Percentiles rank a stretch among this genome's conserved stretches.
Conservation (phyloP, 2,888 invertebrate genomes). For the Cyclophora punctaria region DNA sequence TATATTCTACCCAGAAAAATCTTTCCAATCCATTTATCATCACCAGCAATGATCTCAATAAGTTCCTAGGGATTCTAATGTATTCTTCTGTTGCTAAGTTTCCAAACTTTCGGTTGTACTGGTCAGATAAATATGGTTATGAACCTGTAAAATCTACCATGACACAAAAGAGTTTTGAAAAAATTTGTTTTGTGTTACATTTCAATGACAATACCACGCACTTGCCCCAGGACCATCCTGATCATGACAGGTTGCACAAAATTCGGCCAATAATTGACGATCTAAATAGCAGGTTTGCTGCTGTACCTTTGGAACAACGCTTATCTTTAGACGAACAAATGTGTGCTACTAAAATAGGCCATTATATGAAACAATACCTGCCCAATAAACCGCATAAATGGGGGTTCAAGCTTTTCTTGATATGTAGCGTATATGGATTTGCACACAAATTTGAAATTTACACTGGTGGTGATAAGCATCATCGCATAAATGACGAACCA, state of each 20-base stretch:
- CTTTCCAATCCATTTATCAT: not conserved
- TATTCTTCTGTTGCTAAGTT: constrained; percentile 13
- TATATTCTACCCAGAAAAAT: not conserved
- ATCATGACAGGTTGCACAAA: constrained; percentile 10
- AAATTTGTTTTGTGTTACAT: constrained; percentile 19
- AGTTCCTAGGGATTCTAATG: constrained; percentile 12
- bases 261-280: constrained; percentile 21
- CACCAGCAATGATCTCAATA: not conserved
- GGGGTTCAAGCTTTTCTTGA: constrained; percentile 27
- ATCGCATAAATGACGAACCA: constrained; percentile 20
- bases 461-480: constrained; percentile 33
- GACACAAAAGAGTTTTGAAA: constrained; percentile 24
- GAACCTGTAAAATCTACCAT: constrained; percentile 14
- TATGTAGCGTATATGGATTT: constrained; percentile 21
- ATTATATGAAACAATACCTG: constrained; percentile 19
- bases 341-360: constrained; percentile 20
- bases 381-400: constrained; percentile 28
- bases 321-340: constrained; percentile 25
- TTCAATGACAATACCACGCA: constrained; percentile 24
- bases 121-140: constrained; percentile 15
- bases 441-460: constrained; percentile 20
- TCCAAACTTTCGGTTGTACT: constrained; percentile 18
- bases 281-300: constrained; percentile 28
- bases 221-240: constrained; percentile 14
- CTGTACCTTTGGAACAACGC: constrained; percentile 26